These are phyloP conservation scores for Archips crataeganus DNA, from an alignment of 2,888 invertebrate species.

Conservation along the genomic window DNA sequence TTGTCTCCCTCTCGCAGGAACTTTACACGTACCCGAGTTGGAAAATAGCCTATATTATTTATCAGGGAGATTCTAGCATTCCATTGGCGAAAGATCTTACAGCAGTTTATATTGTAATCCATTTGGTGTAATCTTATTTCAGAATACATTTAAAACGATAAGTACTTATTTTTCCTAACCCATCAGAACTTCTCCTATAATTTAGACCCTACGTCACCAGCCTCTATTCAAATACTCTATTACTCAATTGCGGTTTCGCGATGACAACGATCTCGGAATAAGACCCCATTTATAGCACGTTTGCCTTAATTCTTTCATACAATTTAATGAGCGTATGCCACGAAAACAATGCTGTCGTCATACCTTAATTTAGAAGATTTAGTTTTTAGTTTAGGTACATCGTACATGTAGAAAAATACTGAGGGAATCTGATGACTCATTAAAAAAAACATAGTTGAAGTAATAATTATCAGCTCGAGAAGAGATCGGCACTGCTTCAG, in stretches of 20 bases:
- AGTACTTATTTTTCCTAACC: neutral
- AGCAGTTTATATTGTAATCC: no score
- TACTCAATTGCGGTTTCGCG: conserved; percentile 77
- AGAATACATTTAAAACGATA: no score
- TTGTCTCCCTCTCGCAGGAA: no score
- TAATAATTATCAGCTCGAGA: no score
- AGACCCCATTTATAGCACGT: conserved; percentile 45
- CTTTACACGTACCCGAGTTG: no score
- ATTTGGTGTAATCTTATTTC: no score
- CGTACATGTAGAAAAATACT: neutral
- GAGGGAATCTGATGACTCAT: no score
- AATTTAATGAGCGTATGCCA: conserved; percentile 20
- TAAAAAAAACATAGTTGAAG: no score
- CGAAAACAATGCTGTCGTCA: conserved; percentile 5
- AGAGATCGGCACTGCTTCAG: no score
- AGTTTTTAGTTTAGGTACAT: neutral
- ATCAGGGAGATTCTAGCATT: no score
- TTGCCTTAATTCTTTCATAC: conserved; percentile 28
- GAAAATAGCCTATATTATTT: no score
- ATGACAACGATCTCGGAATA: conserved; percentile 68
- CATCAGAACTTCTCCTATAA: conserved; percentile 39
- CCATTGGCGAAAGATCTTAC: no score
- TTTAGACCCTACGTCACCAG: conserved; percentile 54
- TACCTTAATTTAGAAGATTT: conserved; percentile 6
- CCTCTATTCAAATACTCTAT: conserved; percentile 75